phyloP scores from a whole-genome alignment of 2,113 vertebrate species.

The Fukomys damarensis region DNA sequence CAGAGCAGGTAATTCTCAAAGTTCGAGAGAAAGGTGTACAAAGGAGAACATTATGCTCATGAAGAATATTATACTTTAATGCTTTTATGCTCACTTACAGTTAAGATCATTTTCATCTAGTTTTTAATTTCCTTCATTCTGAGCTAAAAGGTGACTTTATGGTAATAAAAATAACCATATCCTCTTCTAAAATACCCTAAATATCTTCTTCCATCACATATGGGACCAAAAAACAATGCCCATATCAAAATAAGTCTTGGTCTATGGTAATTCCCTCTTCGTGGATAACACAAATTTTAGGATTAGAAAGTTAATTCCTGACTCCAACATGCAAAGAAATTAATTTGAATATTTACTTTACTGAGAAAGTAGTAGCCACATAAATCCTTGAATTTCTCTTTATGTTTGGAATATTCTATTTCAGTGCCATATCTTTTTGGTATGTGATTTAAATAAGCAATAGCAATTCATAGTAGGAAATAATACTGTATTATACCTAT shows the following conservation, averaged over 20 bases:
- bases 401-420: neutral
- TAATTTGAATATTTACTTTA: neutral
- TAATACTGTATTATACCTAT: neutral
- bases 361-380: neutral
- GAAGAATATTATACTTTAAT: neutral
- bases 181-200: neutral
- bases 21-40: neutral
- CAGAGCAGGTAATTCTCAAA: neutral
- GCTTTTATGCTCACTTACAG: neutral
- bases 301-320: neutral
- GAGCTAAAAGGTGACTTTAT: neutral
- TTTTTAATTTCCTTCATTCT: neutral
- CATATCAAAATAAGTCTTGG: neutral
- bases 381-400: neutral
- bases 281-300: neutral
- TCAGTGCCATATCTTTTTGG: neutral
- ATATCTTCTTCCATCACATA: neutral
- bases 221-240: neutral
- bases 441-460: neutral
- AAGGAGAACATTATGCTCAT: neutral
- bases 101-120: neutral
- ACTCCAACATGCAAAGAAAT: neutral
- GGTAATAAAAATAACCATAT: neutral
- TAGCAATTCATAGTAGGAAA: neutral
- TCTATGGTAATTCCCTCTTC: neutral